Base-by-base conservation (phyloP, 2,888 invertebrate genomes). In the Platerodrilus igneus region DNA sequence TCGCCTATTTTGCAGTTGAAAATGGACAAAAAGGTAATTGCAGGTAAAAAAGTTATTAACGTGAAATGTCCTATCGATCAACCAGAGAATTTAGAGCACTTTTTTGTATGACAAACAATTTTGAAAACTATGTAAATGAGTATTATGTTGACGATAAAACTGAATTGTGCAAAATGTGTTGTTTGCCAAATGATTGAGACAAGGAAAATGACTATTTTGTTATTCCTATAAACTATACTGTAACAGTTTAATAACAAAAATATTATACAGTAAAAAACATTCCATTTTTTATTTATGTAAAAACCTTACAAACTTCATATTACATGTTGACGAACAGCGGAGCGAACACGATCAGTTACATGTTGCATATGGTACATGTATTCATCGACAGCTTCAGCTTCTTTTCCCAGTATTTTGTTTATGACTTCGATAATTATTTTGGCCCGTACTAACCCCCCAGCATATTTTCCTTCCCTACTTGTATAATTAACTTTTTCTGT, bases 141-240 rank as follows among this genome's bases (percentile, higher is more conserved):
- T 9, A 27, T 3, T 11, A 16, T 14, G 16, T 14, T 14, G 18
- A 4, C 13, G 9, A 13, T 6, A 25, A 33, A 11, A 13, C 35
- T 27, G 17, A 26, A 6, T n/a, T 35, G 11, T 35, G 35, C 13
- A 35, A 35, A 35, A 29, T 35, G 35, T 35, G 35, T 17, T 35
- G 26, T 19, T 27, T 27, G 25, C 35, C 35, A 19, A 18, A 7
- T 10, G 27, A 15, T 10, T 13, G 16, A 4, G 9, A 35, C 15
- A 11, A 15, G n/a, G 25, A 18, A 27, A 27, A 26, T 13, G 4
- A 17, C 9, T 35, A 15, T 16, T 35, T 35, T 26, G 35, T 35
- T 7, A 27, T 35, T 26, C 35, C 35, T 26, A 35, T 35, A 19
- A 32, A 22, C 8, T 22, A 32, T 19, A 22, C 32, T 3, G 13